A percentile compares a stretch with the other conserved stretches of the same genome.
phyloP scores from a whole-genome alignment of 2,113 vertebrate genomes.

The Caranx melampygus region DNA sequence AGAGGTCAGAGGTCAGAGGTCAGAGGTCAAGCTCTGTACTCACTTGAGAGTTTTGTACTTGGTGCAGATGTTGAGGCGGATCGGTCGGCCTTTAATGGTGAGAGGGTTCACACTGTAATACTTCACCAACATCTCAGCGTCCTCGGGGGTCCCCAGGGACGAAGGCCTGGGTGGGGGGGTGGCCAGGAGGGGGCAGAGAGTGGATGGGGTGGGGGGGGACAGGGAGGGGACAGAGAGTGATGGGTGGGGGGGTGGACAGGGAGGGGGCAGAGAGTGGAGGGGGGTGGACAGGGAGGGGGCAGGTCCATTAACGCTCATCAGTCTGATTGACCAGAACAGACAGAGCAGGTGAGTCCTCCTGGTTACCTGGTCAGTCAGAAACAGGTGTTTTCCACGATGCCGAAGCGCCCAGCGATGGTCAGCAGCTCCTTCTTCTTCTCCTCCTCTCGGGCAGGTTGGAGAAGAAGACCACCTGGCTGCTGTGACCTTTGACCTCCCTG shows the following conservation, averaged over 20 bases:
- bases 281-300: too few species aligned
- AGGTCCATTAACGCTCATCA: too few species aligned
- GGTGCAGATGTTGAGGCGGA: slow-evolving; percentile 83
- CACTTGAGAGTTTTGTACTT: slow-evolving; percentile 86
- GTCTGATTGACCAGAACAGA: too few species aligned
- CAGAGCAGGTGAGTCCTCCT: too few species aligned
- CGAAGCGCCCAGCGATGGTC: slow-evolving; percentile 80
- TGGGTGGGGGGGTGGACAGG: too few species aligned
- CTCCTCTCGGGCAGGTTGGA: slow-evolving; percentile 79
- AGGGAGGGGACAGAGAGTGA: too few species aligned
- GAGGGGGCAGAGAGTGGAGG: too few species aligned
- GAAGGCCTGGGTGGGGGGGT: slow-evolving; percentile 87
- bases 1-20: too few species aligned
- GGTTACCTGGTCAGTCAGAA: slow-evolving; percentile 79
- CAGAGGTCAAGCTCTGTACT: slow-evolving; percentile 40
- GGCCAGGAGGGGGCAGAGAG: too few species aligned
- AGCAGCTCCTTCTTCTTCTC: slow-evolving; percentile 84
- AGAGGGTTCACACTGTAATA: slow-evolving; percentile 91
- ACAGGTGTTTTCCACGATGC: slow-evolving; percentile 84
- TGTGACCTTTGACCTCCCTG: slow-evolving; percentile 48
- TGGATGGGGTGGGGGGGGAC: too few species aligned
- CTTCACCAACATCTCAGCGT: slow-evolving; percentile 94
- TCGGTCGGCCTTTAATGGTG: slow-evolving; percentile 68
- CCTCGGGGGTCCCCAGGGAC: slow-evolving; percentile 91
- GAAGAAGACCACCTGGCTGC: slow-evolving; percentile 84